Evolutionary conservation across 2,888 invertebrate species (phyloP), one percentile per base, ranked within the genome.

Genomic region (Drosophila limbata): DNA sequence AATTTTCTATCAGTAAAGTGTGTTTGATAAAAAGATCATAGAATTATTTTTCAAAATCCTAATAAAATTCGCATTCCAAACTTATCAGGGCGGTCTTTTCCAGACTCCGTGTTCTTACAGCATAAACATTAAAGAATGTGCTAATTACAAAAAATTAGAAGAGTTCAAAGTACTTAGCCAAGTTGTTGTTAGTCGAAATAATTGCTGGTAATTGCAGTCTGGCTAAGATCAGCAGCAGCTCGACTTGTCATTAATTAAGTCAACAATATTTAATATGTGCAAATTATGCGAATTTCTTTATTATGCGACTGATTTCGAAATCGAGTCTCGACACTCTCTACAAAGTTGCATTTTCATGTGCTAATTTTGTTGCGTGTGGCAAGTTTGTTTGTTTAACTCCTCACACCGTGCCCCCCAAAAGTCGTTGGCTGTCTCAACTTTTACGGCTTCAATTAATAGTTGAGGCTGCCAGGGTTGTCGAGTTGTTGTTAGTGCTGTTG

Each of bases 71-170:
- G n/a, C 25, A 59, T 75, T 56, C 42, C 31, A 15, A 6, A n/a
- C 25, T 4, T 9, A n/a, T n/a, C 17, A n/a, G 5, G 33, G 59
- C 57, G 67, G 62, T 45, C 52, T 45, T 25, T 63, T 64, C 35
- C 25, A 44, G 50, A 21, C 62, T 82, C 74, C 83, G 85, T 84
- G 83, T 33, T 33, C 5, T 31, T 62, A 11, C 42, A 42, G 57
- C 65, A 67, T 84, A 67, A 87, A 66, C 74, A 79, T 71, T 60
- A 72, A 74, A 47, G 67, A 74, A 82, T 84, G 85, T 84, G 88
- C 77, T 84, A 84, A 88, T 87, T 85, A 77, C 62, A 59, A 52
- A 52, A 57, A 67, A 59, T 59, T 55, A 28, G 45, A 52, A 47
- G 50, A 53, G 69, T 37, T 55, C 61, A 47, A 48, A 51, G 61